Base-by-base conservation (phyloP, 2,888 invertebrate genomes). In the Lepidocyrtoides sp. region DNA sequence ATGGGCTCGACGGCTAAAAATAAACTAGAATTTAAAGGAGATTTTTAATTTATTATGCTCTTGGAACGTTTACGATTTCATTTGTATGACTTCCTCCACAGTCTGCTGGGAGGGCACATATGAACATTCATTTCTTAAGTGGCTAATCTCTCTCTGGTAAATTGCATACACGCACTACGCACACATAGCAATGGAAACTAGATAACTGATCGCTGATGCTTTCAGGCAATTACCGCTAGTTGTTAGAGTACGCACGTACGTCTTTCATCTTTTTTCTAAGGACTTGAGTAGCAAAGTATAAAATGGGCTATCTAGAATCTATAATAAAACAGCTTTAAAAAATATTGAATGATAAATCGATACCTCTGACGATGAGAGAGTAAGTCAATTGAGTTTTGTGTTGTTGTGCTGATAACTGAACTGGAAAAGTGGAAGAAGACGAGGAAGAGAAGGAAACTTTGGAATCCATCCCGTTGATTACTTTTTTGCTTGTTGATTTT, bases 311-410 rank as follows among this genome's bases (percentile, higher is more conserved):
- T 17, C n/a, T 26, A 44, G 26, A 51, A 75, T 44, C 41, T 63
- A 75, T 48, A 48, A 54, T 79, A n/a, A 26, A 57, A 57, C 17
- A 51, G 26, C 8, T 36, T 36, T 79, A 91, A 92, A 57, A 77
- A 41, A 54, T 54, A 87, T 88, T 83, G 75, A 92, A 93, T 86
- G 89, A 91, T 92, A 89, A 91, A 91, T 91, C 92, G 89, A 92
- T 93, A 93, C 94, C 93, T 93, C 92, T 93, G 86, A 94, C 93
- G 89, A 91, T 82, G 81, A 94, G 90, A n/a, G 54, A 91, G 91
- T 93, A 94, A 85, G 93, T 94, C 83, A 94, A 77, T 66, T 84
- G 89, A 48, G 88, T 89, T 23, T 89, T 85, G n/a, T 85, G 81
- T 20, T 85, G 84, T 32, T 29, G 57, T 12, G 79, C 29, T 26